Evolutionary conservation across 2,797 vertebrate genomes (phyloP).

Genomic region (Brachyalestes nurse): DNA sequence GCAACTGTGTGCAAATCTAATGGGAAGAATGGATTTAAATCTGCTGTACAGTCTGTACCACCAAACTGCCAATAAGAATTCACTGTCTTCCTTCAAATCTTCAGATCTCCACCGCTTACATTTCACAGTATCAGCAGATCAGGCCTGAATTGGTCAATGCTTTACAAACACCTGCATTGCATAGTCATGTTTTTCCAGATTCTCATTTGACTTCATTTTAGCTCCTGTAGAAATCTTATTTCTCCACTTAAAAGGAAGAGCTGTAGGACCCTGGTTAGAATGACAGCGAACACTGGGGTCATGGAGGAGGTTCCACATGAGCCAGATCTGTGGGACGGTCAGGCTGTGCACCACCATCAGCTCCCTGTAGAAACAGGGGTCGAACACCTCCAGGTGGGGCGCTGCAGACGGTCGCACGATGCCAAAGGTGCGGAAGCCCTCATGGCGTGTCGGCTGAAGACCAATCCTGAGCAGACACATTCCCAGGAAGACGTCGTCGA

Average conservation of each 20-base stretch:
- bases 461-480: slow-evolving; percentile 94
- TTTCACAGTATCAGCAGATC: slow-evolving; percentile 36
- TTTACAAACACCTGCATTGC: slow-evolving; percentile 69
- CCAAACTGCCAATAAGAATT: neutral
- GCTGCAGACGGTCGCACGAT: slow-evolving; percentile 91
- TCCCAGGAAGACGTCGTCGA: slow-evolving; percentile 96
- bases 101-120: neutral
- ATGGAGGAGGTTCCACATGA: slow-evolving; percentile 96
- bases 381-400: slow-evolving; percentile 90
- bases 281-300: slow-evolving; percentile 83
- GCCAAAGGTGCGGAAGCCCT: slow-evolving; percentile 95
- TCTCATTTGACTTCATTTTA: slow-evolving; percentile 5
- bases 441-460: slow-evolving; percentile 85
- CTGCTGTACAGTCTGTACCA: neutral
- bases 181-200: slow-evolving; percentile 63
- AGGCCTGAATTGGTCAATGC: slow-evolving; percentile 56
- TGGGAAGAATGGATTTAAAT: neutral
- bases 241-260: slow-evolving; percentile 85
- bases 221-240: neutral
- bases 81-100: neutral
- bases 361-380: slow-evolving; percentile 95
- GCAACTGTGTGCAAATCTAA: slow-evolving; percentile 3
- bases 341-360: slow-evolving; percentile 97
- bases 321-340: slow-evolving; percentile 93
- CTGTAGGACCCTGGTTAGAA: slow-evolving; percentile 67